Evolutionary conservation across 1,140 invertebrate species (phyloP), one percentile per base, ranked within the genome.

Genomic region (Helicorthomorpha holstii): DNA sequence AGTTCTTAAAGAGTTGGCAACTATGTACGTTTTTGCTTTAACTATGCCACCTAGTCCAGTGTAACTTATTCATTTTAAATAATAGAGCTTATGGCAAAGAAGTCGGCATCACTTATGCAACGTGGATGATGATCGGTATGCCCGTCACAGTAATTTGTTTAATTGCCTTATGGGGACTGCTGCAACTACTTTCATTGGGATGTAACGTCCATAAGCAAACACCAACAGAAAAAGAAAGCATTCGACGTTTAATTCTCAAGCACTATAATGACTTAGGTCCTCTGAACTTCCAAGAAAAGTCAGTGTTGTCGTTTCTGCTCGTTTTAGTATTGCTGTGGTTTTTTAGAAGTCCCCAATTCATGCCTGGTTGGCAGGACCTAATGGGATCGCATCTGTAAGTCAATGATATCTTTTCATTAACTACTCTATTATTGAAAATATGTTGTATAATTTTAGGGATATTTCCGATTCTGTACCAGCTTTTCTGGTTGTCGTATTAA

Each of bases 41-140:
- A n/a, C n/a, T n/a, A n/a, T n/a, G n/a, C n/a, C n/a, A n/a, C n/a
- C n/a, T n/a, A n/a, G n/a, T n/a, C n/a, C n/a, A n/a, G n/a, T n/a
- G n/a, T n/a, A n/a, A n/a, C n/a, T n/a, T n/a, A n/a, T n/a, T n/a
- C n/a, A n/a, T n/a, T n/a, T n/a, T n/a, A n/a, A n/a, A n/a, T n/a
- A n/a, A n/a, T 34, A 34, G 29, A 34, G 7, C 16, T 7, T 34
- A 59, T 21, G 59, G 56, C n/a, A 54, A 50, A 19, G 54, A 58
- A 4, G 56, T 59, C 14, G 63, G 61, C 19, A 56, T 72, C 10
- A 69, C 61, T 16, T 72, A 68, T 57, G 59, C 61, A 12, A 64
- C 58, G 0, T 72, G 69, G 69, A 64, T 72, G 54, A 53, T 63
- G n/a, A 68, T 69, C 45, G 66, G 66, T 1, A 51, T 69, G 7